Conservation (phyloP, 2,797 vertebrate species). For the Lateolabrax maculatus region DNA sequence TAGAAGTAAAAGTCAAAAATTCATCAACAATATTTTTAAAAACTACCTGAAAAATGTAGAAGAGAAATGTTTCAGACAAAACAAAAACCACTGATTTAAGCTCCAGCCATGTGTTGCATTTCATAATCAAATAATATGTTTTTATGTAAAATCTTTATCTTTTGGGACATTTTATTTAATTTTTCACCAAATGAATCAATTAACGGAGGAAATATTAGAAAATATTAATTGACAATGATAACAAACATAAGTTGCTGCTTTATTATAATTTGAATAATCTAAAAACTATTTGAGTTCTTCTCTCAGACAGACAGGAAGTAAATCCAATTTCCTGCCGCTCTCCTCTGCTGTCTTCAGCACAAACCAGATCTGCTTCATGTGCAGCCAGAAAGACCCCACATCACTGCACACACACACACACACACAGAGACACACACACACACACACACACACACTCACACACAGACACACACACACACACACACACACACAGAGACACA, state of each 20-base stretch:
- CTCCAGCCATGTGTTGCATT: too few relatives aligned
- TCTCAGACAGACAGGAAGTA: conserved; percentile 61
- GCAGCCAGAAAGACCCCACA: conserved; percentile 58
- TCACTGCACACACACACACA: neutral
- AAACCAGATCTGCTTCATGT: conserved; percentile 78
- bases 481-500: too few relatives aligned
- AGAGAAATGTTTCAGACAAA: too few relatives aligned
- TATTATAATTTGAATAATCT: neutral
- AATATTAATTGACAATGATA: neutral
- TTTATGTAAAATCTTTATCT: too few relatives aligned
- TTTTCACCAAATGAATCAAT: too few relatives aligned
- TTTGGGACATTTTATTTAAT: too few relatives aligned
- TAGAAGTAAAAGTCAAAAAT: too few relatives aligned
- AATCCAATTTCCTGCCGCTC: conserved; percentile 72
- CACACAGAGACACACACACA: neutral
- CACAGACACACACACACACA: too few relatives aligned
- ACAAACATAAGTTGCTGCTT: neutral
- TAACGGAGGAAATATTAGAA: neutral
- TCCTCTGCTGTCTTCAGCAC: conserved; percentile 67
- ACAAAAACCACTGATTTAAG: too few relatives aligned
- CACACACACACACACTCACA: conserved; percentile 6
- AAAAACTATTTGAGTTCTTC: neutral
- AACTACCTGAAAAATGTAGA: too few relatives aligned
- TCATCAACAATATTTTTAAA: too few relatives aligned
- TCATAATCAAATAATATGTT: too few relatives aligned